Evolutionary conservation across 2,113 vertebrate species (phyloP).

Genomic region (Brienomyrus brachyistius): DNA sequence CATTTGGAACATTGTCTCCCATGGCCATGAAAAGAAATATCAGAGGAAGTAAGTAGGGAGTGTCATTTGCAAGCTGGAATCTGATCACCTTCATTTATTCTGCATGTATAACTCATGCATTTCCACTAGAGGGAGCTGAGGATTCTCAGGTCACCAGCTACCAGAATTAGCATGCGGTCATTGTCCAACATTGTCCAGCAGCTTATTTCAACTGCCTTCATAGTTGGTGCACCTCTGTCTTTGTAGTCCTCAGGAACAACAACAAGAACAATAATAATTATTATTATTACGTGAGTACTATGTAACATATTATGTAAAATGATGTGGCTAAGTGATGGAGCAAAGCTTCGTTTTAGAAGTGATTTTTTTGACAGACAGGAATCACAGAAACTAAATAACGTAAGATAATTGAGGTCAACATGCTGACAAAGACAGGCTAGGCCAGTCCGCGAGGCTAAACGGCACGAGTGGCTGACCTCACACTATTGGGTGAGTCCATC

Average conservation of each 20-base stretch:
- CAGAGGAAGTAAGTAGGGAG: not conserved
- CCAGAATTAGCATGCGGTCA: not conserved
- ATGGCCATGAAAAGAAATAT: not conserved
- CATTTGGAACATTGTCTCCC: not conserved
- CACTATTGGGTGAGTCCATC: no score
- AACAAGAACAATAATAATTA: not conserved
- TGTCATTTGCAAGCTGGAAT: not conserved
- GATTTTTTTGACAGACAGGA: not conserved
- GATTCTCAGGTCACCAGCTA: not conserved
- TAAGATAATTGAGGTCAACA: not conserved
- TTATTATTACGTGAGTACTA: not conserved
- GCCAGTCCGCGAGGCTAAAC: not conserved
- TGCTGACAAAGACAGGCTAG: not conserved
- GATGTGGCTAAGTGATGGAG: not conserved
- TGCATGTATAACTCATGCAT: not conserved
- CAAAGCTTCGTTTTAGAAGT: not conserved
- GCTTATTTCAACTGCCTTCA: not conserved
- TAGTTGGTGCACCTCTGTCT: not conserved
- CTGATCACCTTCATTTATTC: not conserved
- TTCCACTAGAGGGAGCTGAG: slow-evolving; percentile 13
- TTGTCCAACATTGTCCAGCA: not conserved
- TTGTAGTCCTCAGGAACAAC: not conserved
- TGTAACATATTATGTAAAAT: no score
- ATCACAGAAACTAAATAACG: not conserved
- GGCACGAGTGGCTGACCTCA: not conserved